Base-by-base conservation (phyloP, 2,113 vertebrate genomes). In the Pyrgilauda ruficollis region DNA sequence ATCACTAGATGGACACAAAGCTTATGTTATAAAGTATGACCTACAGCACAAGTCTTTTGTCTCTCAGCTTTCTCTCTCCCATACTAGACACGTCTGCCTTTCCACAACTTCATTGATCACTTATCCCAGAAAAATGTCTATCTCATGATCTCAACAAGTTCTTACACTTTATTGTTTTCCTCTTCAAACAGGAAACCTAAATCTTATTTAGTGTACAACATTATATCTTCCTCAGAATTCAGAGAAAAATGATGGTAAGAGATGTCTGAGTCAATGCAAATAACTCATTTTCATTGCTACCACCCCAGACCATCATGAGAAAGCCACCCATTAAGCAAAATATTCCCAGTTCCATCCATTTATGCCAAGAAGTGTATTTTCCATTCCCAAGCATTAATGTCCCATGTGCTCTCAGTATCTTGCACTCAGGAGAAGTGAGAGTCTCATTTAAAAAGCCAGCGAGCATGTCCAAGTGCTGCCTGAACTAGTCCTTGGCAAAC, bases 1-100 rank as follows among this genome's bases (percentile, higher is more conserved):
- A 87, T 64, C 62, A 79, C 35, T 73, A 74, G 16, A 76, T 56
- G 73, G 83, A 91, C 92, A 87, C 46, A 93, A 92, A 96, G 58
- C 52, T 84, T 79, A 84, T 7, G 3, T 26, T 58, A 56, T 4
- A 26, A 86, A 93, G 18, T 13, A 86, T 24, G 33, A 92, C 61
- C 83, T 81, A 78, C 41, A 66, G 50, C 52, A 63, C 26, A 66
- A 86, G 55, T 2, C 41, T 68, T 94, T 81, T 13, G 16, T 58
- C 53, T 87, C 61, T n/a, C 79, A 81, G 52, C 37, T 72, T 69
- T 33, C 28, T 81, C 64, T 61, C 37, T 30, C 49, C 62, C 44
- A 3, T 4, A 13, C 33, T 11, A 67, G 11, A 78, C 44, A n/a
- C 1, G 1, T 26, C 55, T 62, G 33, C n/a, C 63, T 72, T 85